Evolutionary conservation across 2,113 vertebrate species (phyloP), one percentile per base, ranked within the genome.

Genomic region (Origma solitaria): DNA sequence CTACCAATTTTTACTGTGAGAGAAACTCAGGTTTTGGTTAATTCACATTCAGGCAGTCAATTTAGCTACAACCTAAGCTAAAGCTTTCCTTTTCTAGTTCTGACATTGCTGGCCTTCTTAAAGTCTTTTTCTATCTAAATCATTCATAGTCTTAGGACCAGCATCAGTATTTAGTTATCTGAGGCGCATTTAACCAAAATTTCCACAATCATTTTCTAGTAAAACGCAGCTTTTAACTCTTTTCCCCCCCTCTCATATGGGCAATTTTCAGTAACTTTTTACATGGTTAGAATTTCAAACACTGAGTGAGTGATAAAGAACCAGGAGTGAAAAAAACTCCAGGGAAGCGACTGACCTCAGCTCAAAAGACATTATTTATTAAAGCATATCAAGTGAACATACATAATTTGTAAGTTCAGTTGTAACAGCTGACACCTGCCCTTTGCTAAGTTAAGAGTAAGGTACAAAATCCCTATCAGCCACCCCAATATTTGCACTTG

Each of bases 401-500:
- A 21, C 2, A 35, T 22, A 78, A 56, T 73, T 49, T 42, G 37
- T 53, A 78, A 80, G 61, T 71, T 65, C 54, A 31, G 27, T 4
- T 7, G 2, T 17, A 53, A 49, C 61, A 58, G 51, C 23, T 45
- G 33, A 40, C 28, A 40, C 15, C 49, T 79, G 83, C 53, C 84
- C 60, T 24, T 51, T 37, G 49, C 15, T 4, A 31, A 7, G 30
- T 20, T 81, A 61, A 66, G 62, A 82, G n/a, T 2, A 42, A 82
- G 30, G 33, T 11, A 66, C 9, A 1, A n/a, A 58, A 47, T 13
- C 22, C 10, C 0, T 3, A 12, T 0, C 9, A 80, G 62, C 31
- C 57, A 85, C 73, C 30, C 80, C 24, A 44, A 61, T 6, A 51
- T 5, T 53, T 56, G 38, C 84, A 61, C 17, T 57, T 65, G 45